These are phyloP conservation scores for Cheiracanthium punctorium DNA, from an alignment of 2,888 invertebrate species.

Conservation along the genomic window DNA sequence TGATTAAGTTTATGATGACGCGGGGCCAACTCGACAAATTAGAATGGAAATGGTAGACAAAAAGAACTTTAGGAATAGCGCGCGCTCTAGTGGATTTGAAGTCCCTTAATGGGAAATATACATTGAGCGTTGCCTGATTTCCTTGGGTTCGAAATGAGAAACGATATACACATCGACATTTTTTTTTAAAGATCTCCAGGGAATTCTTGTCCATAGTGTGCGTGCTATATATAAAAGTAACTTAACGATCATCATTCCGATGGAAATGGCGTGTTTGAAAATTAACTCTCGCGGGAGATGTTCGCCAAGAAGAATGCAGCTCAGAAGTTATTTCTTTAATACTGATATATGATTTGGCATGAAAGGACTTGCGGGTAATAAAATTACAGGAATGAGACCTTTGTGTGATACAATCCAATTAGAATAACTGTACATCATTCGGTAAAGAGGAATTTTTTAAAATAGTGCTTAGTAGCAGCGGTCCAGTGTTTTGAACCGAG, in stretches of 20 bases:
- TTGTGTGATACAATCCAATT: conserved; percentile 3
- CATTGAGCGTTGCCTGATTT: background rate
- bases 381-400: background rate
- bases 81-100: background rate
- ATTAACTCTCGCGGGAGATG: background rate
- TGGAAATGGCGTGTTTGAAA: background rate
- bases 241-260: background rate
- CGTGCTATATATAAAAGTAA: background rate
- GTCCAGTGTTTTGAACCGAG: no score
- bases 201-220: background rate
- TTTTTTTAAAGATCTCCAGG: background rate
- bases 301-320: background rate
- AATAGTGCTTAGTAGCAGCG: background rate
- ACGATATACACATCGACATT: background rate
- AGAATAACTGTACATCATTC: background rate
- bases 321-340: conserved; percentile 4
- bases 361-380: background rate
- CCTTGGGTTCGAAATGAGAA: background rate
- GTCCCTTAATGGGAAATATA: background rate
- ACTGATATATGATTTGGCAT: background rate
- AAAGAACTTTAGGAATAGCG: background rate
- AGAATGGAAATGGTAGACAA: conserved; percentile 50
- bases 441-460: background rate
- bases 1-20: conserved; percentile 67
- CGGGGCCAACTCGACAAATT: conserved; percentile 51